These are phyloP conservation scores for Rhinogobius similis DNA, from an alignment of 2,113 vertebrate species.

Conservation along the genomic window DNA sequence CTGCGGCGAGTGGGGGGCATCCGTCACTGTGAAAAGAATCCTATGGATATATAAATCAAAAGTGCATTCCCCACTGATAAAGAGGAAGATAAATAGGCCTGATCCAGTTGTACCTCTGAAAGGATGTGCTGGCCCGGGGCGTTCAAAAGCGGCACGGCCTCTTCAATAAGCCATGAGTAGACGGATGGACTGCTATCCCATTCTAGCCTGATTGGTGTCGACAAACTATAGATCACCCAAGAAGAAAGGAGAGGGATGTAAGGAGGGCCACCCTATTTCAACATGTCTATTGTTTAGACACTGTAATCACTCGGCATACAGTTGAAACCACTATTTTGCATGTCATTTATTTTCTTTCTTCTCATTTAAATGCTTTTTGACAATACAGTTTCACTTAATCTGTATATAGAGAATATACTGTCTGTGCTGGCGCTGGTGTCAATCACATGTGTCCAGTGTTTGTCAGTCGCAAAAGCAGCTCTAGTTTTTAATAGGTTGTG, in stretches of 20 bases:
- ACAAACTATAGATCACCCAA: constrained; percentile 77
- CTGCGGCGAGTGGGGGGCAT: constrained; percentile 31
- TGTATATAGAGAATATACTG: no score
- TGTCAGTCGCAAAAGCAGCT: no score
- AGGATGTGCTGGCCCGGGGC: constrained; percentile 60
- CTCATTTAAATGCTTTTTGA: background rate
- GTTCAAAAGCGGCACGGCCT: constrained; percentile 70
- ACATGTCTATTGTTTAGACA: constrained; percentile 50
- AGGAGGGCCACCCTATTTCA: constrained; percentile 67
- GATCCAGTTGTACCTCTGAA: constrained; percentile 66
- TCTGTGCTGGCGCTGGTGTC: no score
- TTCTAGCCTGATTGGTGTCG: constrained; percentile 71
- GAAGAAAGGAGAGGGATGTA: constrained; percentile 47
- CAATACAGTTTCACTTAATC: no score
- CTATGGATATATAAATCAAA: constrained; percentile 70
- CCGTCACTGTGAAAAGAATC: constrained; percentile 60
- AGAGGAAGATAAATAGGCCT: constrained; percentile 74
- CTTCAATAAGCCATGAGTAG: constrained; percentile 76
- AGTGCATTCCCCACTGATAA: constrained; percentile 72
- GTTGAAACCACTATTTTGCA: constrained; percentile 54
- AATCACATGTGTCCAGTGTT: no score
- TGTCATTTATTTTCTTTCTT: constrained; percentile 29
- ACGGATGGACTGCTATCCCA: constrained; percentile 71
- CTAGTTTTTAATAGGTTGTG: no score
- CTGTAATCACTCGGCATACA: constrained; percentile 50